Base-by-base conservation (phyloP, 2,797 vertebrate species). In the Molothrus aeneus region DNA sequence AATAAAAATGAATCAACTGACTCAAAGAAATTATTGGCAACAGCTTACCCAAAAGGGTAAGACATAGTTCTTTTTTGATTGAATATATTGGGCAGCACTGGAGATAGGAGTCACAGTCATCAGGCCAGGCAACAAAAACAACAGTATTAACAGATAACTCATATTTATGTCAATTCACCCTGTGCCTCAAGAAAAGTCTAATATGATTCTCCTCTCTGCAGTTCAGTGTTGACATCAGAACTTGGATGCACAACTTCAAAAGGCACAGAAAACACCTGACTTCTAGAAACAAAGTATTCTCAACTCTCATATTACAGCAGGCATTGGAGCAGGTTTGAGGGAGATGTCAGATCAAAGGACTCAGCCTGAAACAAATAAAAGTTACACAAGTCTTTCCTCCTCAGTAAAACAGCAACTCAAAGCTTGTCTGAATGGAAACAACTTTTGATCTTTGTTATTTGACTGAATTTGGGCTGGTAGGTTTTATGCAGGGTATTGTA, bases 121-220 rank as follows among this genome's bases (percentile, higher is more conserved):
- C 51, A 88, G 64, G 24, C 42, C 47, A 86, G 65, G 65, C 72
- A 93, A 50, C 2, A 1, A 75, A 74, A 94, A 75, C 89, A 95
- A 21, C 75, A 65, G 83, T 93, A 94, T 95, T 93, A 96, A 71
- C 65, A 92, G 77, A 91, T 96, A 97, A 96, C 81, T 95, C 91
- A 65, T 83, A 87, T 92, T 94, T 94, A 68, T 54, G 81, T 92
- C 91, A 74, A 92, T 83, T 91, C 24, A 42, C 53, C 56, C 43
- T 24, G 31, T 69, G 47, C 89, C 91, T 71, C 26, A 32, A 72
- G 65, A 82, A 83, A 78, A 89, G 26, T 48, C 36, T 91, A 71
- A 80, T 89, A 22, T 7, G 50, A 85, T 92, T 94, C 42, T 82
- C 42, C 79, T 71, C 42, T 82, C 70, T 74, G 48, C 45, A 80